Conservation (phyloP, 92 coral and sea anemone species). For the Palythoa grandiflora region DNA sequence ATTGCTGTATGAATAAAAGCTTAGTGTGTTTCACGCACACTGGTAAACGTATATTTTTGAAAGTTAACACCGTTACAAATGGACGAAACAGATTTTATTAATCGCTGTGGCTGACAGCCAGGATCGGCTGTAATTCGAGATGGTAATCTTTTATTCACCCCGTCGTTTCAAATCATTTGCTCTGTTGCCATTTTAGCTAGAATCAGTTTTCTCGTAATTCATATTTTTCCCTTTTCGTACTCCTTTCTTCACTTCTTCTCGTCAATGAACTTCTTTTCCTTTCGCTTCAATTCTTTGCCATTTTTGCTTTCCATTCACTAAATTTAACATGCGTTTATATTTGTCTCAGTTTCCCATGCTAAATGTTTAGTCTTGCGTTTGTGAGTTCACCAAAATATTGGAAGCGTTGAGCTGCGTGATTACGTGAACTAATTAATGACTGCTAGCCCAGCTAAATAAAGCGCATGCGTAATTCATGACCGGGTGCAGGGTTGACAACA, state of each 20-base stretch:
- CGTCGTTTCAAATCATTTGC: background rate
- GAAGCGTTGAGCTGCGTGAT: background rate
- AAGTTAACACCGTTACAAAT: background rate
- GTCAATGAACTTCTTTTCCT: background rate
- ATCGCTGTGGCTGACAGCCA: background rate
- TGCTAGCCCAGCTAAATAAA: background rate
- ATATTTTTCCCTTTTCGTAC: background rate
- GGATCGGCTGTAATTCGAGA: background rate
- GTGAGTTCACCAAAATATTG: background rate
- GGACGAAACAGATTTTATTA: background rate
- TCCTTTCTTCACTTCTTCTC: background rate
- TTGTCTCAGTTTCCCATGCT: background rate
- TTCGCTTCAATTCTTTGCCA: background rate
- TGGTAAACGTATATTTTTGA: background rate
- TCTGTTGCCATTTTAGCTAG: background rate
- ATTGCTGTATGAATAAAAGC: background rate
- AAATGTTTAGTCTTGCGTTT: background rate
- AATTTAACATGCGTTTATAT: background rate
- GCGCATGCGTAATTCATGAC: background rate
- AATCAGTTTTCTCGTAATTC: background rate
- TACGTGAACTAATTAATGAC: background rate
- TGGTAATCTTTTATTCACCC: background rate
- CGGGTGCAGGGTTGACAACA: slow-evolving; percentile 82
- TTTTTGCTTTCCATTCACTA: background rate
- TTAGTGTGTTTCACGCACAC: background rate